Conservation (phyloP, 2,113 vertebrate species). For the Cricetomys ansorgei region DNA sequence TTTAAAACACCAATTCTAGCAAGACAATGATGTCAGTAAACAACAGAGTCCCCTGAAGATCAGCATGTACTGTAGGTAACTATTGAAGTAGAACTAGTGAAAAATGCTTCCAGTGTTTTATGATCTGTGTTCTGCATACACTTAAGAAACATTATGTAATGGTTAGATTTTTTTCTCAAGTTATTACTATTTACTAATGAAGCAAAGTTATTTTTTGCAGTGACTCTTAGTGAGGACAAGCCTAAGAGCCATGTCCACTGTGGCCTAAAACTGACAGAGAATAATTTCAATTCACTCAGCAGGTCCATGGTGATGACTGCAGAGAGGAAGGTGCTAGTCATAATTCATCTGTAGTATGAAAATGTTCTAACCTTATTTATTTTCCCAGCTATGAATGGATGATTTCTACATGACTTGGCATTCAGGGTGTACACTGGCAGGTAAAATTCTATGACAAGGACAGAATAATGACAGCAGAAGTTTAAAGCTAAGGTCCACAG, state of each 20-base stretch:
- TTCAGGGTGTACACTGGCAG: constrained; percentile 7
- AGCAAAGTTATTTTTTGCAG: constrained; percentile 50
- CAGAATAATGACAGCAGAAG: neutral
- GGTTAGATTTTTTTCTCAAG: neutral
- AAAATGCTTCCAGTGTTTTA: neutral
- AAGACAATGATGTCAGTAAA: neutral
- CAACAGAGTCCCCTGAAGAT: neutral
- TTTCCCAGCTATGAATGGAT: constrained; percentile 58
- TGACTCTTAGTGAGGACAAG: constrained; percentile 27
- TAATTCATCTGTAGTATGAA: constrained; percentile 60
- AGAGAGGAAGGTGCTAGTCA: constrained; percentile 7
- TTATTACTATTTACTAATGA: constrained; percentile 56
- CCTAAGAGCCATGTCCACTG: neutral
- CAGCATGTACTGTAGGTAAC: neutral
- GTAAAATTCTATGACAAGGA: neutral
- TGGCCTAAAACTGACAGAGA: constrained; percentile 55
- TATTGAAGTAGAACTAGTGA: constrained; percentile 3
- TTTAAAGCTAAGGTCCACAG: constrained; percentile 8
- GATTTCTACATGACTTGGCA: constrained; percentile 46
- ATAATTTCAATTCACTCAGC: constrained; percentile 68
- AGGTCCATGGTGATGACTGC: neutral
- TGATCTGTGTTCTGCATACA: neutral
- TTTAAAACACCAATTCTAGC: neutral
- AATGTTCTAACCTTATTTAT: constrained; percentile 59
- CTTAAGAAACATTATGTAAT: neutral